phyloP scores from a whole-genome alignment of 2,797 vertebrate species.

The Philypnodon macrostomus region DNA sequence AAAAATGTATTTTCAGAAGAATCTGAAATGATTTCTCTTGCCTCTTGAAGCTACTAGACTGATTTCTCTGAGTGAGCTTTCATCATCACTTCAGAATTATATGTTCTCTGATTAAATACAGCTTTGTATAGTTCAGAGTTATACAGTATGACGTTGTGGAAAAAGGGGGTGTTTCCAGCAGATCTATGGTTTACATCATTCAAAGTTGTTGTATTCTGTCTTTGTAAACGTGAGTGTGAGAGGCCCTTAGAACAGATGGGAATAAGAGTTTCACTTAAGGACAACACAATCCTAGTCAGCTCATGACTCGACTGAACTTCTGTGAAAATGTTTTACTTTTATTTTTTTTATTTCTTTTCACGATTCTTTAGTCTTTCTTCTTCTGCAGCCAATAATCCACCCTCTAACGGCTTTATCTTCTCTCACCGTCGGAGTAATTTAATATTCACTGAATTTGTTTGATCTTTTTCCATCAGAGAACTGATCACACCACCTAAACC shows the following conservation, averaged over 20 bases:
- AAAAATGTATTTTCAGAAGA: background rate
- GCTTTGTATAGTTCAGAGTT: background rate
- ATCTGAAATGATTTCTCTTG: background rate
- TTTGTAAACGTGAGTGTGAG: background rate
- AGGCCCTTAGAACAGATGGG: background rate
- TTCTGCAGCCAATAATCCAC: constrained; percentile 24
- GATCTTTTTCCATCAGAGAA: constrained; percentile 30
- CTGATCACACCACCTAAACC: constrained; percentile 8
- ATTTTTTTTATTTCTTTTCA: constrained; percentile 17
- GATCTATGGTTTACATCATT: background rate
- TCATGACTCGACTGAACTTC: background rate
- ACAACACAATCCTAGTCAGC: background rate
- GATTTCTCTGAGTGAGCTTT: constrained; percentile 6
- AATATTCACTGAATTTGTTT: constrained; percentile 29
- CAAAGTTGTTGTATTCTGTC: background rate
- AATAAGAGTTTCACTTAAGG: background rate
- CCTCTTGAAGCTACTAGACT: background rate
- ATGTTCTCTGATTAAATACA: constrained; percentile 1
- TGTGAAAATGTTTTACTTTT: background rate
- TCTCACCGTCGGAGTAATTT: constrained; percentile 25
- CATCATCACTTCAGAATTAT: background rate
- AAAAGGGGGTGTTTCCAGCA: background rate
- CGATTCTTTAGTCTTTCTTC: constrained; percentile 9
- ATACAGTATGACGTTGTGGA: background rate
- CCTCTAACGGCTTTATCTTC: constrained; percentile 25